phyloP scores from a whole-genome alignment of 2,888 invertebrate species.

The Melanotus villosus region DNA sequence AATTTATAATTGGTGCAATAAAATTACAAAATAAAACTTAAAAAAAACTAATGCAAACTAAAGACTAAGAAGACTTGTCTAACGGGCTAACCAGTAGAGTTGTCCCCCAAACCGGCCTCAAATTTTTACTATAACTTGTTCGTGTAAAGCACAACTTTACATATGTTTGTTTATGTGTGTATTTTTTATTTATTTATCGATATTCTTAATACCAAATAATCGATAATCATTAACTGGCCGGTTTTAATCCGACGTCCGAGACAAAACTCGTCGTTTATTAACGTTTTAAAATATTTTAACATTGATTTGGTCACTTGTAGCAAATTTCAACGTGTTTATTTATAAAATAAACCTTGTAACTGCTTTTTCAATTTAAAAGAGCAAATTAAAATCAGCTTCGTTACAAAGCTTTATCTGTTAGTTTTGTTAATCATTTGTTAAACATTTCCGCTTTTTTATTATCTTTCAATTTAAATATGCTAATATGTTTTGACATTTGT shows the following conservation, averaged over 20 bases:
- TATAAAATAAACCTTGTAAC: too few species aligned
- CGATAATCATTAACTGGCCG: constrained; percentile 5
- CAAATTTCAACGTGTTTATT: too few species aligned
- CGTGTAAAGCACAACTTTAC: constrained; percentile 32
- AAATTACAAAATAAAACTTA: constrained; percentile 1
- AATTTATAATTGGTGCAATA: constrained; percentile 29
- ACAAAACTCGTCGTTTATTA: background rate
- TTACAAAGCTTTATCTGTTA: constrained; percentile 19
- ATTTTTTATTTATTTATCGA: constrained; percentile 18
- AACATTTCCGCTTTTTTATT: constrained; percentile 29
- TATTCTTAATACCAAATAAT: constrained; percentile 6
- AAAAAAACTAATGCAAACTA: constrained; percentile 25
- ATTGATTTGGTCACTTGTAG: too few species aligned
- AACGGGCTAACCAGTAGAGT: constrained; percentile 13
- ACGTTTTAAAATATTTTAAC: background rate
- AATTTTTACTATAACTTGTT: constrained; percentile 21
- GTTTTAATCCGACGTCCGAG: background rate
- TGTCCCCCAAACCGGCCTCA: constrained; percentile 33
- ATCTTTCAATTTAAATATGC: constrained; percentile 13
- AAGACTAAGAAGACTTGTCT: constrained; percentile 18
- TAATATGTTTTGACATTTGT: constrained; percentile 23
- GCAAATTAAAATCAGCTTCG: constrained; percentile 13
- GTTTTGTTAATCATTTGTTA: constrained; percentile 28
- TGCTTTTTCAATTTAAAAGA: constrained; percentile 9
- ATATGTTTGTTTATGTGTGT: constrained; percentile 30